A percentile compares a stretch with the other conserved stretches of the same genome.
Conservation (phyloP, 2,888 invertebrate genomes). For the Cabera pusaria region DNA sequence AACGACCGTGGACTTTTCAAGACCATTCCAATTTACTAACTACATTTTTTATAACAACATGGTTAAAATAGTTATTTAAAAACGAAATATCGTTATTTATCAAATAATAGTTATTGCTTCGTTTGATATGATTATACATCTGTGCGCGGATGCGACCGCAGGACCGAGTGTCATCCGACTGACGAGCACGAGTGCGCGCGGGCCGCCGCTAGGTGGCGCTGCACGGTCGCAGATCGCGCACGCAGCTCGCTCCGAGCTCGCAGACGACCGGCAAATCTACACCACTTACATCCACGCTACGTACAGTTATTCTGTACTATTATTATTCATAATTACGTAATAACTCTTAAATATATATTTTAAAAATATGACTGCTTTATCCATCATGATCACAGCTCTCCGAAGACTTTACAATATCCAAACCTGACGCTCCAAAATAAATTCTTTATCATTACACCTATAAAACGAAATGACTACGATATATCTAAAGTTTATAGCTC, state of each 20-base stretch:
- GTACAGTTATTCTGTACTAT: slow-evolving; percentile 56
- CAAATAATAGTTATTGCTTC: slow-evolving; percentile 83
- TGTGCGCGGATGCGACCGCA: slow-evolving; percentile 49
- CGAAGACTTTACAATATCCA: slow-evolving; percentile 79
- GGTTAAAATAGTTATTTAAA: slow-evolving; percentile 79
- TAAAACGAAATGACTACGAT: slow-evolving; percentile 82
- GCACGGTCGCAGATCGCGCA: slow-evolving; percentile 10
- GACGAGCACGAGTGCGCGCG: slow-evolving; percentile 9
- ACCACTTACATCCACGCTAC: slow-evolving; percentile 31
- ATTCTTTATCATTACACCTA: slow-evolving; percentile 82
- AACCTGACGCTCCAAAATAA: slow-evolving; percentile 81
- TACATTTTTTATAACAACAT: slow-evolving; percentile 78
- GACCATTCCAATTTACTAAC: slow-evolving; percentile 78
- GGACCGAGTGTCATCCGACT: slow-evolving; percentile 12
- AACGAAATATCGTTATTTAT: slow-evolving; percentile 73
- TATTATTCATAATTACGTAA: slow-evolving; percentile 71
- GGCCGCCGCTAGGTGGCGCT: slow-evolving; percentile 8
- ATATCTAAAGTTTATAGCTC: slow-evolving; percentile 74
- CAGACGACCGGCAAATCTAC: slow-evolving; percentile 6
- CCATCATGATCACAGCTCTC: slow-evolving; percentile 82
- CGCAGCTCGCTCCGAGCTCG: slow-evolving; percentile 17
- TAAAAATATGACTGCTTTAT: slow-evolving; percentile 83
- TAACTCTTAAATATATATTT: slow-evolving; percentile 79
- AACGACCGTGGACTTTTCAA: slow-evolving; percentile 76
- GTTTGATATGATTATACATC: slow-evolving; percentile 76